A percentile compares a stretch with the other conserved stretches of the same genome.
These are phyloP conservation scores for Erannis defoliaria DNA, from an alignment of 2,888 invertebrate genomes.

Conservation along the genomic window DNA sequence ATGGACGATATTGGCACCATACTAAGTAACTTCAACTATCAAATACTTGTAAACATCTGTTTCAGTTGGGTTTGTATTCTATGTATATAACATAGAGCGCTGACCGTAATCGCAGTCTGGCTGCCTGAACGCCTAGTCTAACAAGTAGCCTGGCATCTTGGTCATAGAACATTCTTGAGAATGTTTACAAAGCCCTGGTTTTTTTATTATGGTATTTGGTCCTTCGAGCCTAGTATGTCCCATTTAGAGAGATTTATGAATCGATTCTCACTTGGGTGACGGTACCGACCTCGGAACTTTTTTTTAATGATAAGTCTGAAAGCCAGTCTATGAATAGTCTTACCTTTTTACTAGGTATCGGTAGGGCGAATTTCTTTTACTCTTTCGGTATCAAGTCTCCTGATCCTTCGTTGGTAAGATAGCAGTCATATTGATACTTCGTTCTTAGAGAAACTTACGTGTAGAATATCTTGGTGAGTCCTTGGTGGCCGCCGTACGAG, in stretches of 20 bases:
- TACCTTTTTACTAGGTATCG: too few species aligned
- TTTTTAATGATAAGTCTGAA: too few species aligned
- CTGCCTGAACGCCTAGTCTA: too few species aligned
- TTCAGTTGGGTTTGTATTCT: not conserved
- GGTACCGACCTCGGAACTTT: too few species aligned
- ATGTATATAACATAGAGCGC: not conserved
- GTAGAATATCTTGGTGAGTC: conserved; percentile 85
- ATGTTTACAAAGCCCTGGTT: not conserved
- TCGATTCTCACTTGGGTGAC: too few species aligned
- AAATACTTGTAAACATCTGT: conserved; percentile 2
- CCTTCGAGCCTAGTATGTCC: not conserved
- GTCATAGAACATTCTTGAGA: not conserved
- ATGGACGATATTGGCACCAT: not conserved
- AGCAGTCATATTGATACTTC: not conserved
- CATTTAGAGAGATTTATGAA: too few species aligned
- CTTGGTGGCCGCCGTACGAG: conserved; percentile 84
- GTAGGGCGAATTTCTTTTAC: not conserved
- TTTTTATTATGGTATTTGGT: too few species aligned
- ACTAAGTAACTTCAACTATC: not conserved
- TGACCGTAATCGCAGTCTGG: not conserved
- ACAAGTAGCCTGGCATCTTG: not conserved
- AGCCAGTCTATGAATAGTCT: not conserved
- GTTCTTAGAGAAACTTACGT: conserved; percentile 65
- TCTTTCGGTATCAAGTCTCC: not conserved
- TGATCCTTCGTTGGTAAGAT: not conserved